A percentile compares a stretch with the other conserved stretches of the same genome.
phyloP scores from a whole-genome alignment of 2,113 vertebrate genomes.

The Platichthys stellatus region DNA sequence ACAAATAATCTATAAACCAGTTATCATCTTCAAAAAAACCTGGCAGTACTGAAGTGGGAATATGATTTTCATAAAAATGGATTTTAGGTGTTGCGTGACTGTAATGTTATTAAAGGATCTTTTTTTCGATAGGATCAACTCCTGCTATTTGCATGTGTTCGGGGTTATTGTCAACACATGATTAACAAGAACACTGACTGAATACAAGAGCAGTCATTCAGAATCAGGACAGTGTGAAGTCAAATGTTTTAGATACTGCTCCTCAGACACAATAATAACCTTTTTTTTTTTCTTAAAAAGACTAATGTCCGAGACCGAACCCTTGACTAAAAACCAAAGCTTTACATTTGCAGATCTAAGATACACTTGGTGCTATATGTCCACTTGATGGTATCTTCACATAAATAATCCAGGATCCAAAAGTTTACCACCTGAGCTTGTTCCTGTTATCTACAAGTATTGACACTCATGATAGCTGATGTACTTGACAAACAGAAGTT shows the following conservation, averaged over 20 bases:
- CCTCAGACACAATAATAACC: too few relatives aligned
- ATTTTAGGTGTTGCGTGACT: background rate
- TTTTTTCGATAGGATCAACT: background rate
- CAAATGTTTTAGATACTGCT: too few relatives aligned
- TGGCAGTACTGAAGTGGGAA: background rate
- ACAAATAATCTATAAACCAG: slow-evolving; percentile 3
- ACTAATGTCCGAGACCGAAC: too few relatives aligned
- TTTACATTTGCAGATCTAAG: background rate
- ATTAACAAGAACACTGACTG: background rate
- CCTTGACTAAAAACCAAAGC: background rate
- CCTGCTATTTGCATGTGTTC: background rate
- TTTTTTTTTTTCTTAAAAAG: too few relatives aligned
- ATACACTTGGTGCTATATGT: too few relatives aligned
- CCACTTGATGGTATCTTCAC: background rate
- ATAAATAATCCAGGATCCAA: background rate
- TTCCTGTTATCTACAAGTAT: too few relatives aligned
- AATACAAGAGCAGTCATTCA: background rate
- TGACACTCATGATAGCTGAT: background rate
- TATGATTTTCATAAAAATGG: background rate
- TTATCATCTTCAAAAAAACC: background rate
- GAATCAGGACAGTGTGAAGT: background rate
- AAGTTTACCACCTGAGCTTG: too few relatives aligned
- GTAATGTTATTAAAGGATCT: background rate
- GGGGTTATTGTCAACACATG: background rate
- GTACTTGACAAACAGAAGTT: background rate